Evolutionary conservation across 2,113 vertebrate species (phyloP).

Genomic region (Mus pahari): DNA sequence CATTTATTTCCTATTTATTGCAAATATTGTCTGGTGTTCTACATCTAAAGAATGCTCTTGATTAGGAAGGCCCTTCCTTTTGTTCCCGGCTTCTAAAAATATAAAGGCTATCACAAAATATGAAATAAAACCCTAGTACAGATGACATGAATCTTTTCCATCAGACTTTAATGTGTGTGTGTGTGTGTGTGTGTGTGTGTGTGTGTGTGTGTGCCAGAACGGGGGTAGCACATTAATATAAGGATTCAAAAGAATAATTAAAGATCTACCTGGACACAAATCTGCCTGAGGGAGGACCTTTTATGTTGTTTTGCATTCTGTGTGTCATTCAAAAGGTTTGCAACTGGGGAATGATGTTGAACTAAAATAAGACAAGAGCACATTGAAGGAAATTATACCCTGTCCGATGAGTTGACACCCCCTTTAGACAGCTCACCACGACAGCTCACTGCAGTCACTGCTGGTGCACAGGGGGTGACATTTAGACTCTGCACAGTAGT

Average conservation of each 20-base stretch:
- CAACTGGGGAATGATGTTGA: constrained; percentile 87
- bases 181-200: background rate
- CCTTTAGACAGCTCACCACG: constrained; percentile 84
- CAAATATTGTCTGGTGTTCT: constrained; percentile 70
- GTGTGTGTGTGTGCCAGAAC: constrained; percentile 60
- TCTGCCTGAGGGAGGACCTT: constrained; percentile 87
- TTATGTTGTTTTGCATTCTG: constrained; percentile 88
- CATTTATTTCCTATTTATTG: constrained; percentile 72
- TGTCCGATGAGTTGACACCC: constrained; percentile 87
- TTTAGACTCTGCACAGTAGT: constrained; percentile 73
- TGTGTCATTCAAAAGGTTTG: constrained; percentile 87
- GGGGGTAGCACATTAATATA: constrained; percentile 80
- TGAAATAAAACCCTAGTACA: constrained; percentile 75
- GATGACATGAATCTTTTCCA: constrained; percentile 81
- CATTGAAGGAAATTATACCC: constrained; percentile 88
- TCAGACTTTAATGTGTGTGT: constrained; percentile 63
- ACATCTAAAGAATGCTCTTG: constrained; percentile 67
- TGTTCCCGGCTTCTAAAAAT: constrained; percentile 80
- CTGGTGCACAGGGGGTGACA: constrained; percentile 79
- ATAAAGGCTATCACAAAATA: constrained; percentile 62
- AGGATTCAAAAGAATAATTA: constrained; percentile 89
- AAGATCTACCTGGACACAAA: constrained; percentile 87
- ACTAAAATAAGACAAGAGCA: constrained; percentile 89
- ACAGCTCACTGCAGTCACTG: constrained; percentile 73
- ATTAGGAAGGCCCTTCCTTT: constrained; percentile 73